Evolutionary conservation across 2,888 invertebrate genomes (phyloP).

Genomic region (Timema podura): DNA sequence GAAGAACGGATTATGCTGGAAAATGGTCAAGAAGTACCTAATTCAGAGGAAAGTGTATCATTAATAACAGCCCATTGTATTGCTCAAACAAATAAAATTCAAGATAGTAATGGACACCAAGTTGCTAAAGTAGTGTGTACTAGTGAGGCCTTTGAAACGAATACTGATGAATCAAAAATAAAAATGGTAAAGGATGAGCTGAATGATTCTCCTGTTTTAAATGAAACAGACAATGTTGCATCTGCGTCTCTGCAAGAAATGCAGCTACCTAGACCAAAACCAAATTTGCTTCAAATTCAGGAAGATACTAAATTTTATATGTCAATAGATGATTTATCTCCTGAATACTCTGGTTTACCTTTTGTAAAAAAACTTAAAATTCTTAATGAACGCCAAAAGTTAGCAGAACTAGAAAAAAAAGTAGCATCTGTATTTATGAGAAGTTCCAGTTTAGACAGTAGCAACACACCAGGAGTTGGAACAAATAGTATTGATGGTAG

Average conservation of each 20-base stretch:
- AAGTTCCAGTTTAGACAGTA: conserved; percentile 73
- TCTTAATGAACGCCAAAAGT: conserved; percentile 79
- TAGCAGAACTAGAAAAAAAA: conserved; percentile 68
- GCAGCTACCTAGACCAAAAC: conserved; percentile 16
- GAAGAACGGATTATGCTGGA: too few species aligned
- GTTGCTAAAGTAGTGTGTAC: too few species aligned
- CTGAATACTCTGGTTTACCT: conserved; percentile 80
- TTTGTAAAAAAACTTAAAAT: conserved; percentile 87
- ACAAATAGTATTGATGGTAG: neutral
- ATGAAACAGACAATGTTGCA: neutral
- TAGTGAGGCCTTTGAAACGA: too few species aligned
- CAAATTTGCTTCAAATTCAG: conserved; percentile 28
- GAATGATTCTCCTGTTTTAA: too few species aligned
- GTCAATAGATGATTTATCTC: conserved; percentile 82
- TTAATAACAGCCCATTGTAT: too few species aligned
- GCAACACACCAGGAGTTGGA: conserved; percentile 53
- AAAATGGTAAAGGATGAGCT: too few species aligned
- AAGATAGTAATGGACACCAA: too few species aligned
- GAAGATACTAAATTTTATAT: conserved; percentile 61
- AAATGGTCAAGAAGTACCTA: too few species aligned
- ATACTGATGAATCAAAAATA: too few species aligned
- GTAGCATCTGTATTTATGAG: conserved; percentile 62
- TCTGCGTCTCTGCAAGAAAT: neutral
- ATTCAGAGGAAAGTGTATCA: too few species aligned
- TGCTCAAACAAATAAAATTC: too few species aligned